These are phyloP conservation scores for Geococcyx californianus DNA, from an alignment of 2,113 vertebrate species.

Conservation along the genomic window DNA sequence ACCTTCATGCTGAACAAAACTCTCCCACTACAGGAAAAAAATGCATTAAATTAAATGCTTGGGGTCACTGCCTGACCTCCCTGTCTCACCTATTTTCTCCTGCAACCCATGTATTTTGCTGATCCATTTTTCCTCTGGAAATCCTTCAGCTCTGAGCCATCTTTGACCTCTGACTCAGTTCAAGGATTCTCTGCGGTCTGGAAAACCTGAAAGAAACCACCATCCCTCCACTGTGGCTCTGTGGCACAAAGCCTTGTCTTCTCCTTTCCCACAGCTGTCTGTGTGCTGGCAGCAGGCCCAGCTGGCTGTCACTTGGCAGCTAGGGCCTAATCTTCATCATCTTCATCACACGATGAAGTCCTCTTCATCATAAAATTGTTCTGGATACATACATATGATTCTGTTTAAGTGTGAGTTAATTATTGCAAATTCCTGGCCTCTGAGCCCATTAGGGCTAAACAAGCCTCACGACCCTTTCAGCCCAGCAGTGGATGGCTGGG, in stretches of 20 bases:
- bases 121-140: not conserved
- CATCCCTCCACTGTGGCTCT: not conserved
- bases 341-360: too few relatives aligned
- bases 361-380: not conserved
- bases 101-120: not conserved
- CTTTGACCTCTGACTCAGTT: not conserved
- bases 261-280: not conserved
- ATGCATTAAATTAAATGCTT: not conserved
- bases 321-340: not conserved
- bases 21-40: not conserved
- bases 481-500: not conserved
- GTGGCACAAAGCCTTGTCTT: not conserved
- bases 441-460: not conserved
- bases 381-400: not conserved
- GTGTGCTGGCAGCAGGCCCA: not conserved
- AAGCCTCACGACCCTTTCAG: not conserved
- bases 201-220: not conserved
- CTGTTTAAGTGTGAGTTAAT: not conserved
- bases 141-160: not conserved
- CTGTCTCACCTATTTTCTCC: rapidly evolving
- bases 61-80: not conserved
- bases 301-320: not conserved
- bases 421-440: not conserved
- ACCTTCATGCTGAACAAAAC: not conserved
- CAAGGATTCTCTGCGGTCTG: rapidly evolving